Evolutionary conservation across 1,140 invertebrate species (phyloP).

Genomic region (Manduca sexta): DNA sequence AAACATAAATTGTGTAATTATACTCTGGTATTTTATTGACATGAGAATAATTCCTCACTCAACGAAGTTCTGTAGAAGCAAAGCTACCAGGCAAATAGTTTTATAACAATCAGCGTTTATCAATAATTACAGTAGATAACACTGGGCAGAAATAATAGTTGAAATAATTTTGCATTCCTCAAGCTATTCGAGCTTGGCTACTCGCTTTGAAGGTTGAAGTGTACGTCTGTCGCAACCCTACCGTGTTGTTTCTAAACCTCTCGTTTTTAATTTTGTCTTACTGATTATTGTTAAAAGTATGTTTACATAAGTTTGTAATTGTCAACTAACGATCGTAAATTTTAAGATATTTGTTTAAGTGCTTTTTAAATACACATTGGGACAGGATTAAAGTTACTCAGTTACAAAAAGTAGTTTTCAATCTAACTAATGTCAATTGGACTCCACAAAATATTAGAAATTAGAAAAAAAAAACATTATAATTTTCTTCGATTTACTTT

Average conservation of each 20-base stretch:
- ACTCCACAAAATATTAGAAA: background rate
- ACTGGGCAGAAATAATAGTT: slow-evolving; percentile 16
- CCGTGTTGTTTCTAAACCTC: slow-evolving; percentile 7
- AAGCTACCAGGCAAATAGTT: background rate
- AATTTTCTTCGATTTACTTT: too few relatives aligned
- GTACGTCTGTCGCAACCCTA: slow-evolving; percentile 4
- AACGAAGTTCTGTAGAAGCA: too few relatives aligned
- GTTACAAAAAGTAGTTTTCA: too few relatives aligned
- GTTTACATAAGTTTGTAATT: too few relatives aligned
- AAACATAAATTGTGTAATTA: too few relatives aligned
- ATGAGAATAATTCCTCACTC: background rate
- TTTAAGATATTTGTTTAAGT: too few relatives aligned
- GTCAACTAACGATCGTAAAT: too few relatives aligned
- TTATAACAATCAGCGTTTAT: background rate
- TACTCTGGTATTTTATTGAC: too few relatives aligned
- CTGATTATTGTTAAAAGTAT: too few relatives aligned
- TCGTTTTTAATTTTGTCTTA: background rate
- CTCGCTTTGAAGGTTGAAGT: slow-evolving; percentile 19
- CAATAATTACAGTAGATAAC: slow-evolving; percentile 23
- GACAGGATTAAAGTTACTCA: too few relatives aligned
- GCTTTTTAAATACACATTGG: too few relatives aligned
- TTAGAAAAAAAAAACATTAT: background rate
- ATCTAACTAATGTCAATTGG: too few relatives aligned
- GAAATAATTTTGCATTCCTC: slow-evolving; percentile 21
- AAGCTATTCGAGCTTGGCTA: slow-evolving; percentile 9